Evolutionary conservation across 2,797 vertebrate species (phyloP).

Genomic region (Uromys caudimaculatus): DNA sequence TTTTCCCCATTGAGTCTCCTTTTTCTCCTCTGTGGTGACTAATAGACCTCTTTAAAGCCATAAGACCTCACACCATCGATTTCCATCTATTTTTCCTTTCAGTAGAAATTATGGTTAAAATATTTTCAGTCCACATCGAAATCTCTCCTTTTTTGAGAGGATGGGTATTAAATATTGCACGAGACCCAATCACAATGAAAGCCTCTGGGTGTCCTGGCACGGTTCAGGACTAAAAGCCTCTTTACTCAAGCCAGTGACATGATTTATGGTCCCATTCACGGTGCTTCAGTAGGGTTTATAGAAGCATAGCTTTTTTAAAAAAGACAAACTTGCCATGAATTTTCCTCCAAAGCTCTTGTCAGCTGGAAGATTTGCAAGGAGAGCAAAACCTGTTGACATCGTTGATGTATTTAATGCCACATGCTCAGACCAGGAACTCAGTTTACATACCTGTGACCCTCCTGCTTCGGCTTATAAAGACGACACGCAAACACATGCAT

Average conservation of each 20-base stretch:
- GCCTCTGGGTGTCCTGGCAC: constrained; percentile 52
- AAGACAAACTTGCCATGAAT: constrained; percentile 59
- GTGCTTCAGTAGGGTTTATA: constrained; percentile 47
- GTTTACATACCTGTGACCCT: background rate
- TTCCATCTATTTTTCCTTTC: constrained; percentile 63
- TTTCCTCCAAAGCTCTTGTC: constrained; percentile 50
- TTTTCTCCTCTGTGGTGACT: constrained; percentile 18
- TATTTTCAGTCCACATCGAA: constrained; percentile 68
- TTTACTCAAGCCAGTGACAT: constrained; percentile 76
- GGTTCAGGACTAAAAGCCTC: constrained; percentile 63
- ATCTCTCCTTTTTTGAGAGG: constrained; percentile 24
- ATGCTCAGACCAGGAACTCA: background rate
- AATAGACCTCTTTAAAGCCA: constrained; percentile 51
- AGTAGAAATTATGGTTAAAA: constrained; percentile 25
- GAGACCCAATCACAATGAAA: constrained; percentile 73
- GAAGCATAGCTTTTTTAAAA: constrained; percentile 39
- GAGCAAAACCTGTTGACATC: constrained; percentile 44
- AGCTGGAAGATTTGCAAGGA: constrained; percentile 65
- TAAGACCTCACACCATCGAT: constrained; percentile 30
- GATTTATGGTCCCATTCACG: constrained; percentile 66
- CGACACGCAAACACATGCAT: background rate
- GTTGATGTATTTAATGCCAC: constrained; percentile 39
- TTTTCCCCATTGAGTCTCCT: constrained; percentile 40
- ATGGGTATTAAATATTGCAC: constrained; percentile 60
- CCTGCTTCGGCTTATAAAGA: background rate